Evolutionary conservation across 2,888 invertebrate genomes (phyloP), one percentile per base, ranked within the genome.

Genomic region (Ceriagrion tenellum): DNA sequence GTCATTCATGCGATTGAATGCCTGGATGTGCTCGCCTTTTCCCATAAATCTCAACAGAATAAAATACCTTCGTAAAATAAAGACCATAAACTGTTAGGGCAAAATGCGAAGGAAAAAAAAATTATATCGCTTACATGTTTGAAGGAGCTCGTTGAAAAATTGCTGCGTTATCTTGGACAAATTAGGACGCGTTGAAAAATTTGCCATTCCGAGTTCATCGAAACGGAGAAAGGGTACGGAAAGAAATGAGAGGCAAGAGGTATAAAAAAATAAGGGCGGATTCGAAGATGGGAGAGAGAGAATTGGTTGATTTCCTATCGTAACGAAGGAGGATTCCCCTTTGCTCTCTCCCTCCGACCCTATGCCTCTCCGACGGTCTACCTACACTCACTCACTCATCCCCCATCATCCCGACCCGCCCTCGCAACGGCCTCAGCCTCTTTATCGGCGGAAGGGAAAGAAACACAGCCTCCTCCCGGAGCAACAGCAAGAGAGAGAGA

Each of bases 291-390:
- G 81, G 81, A 47, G 69, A 35, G 63, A 63, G 91, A 35, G 63
- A 91, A 91, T 91, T 91, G 63, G 59, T 91, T 91, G 91, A 91
- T 91, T 91, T 91, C 91, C 91, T 91, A 91, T 91, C 47, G 91
- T 23, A 55, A 89, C 55, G 55, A 89, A 89, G 55, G 89, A 55
- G 55, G 20, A 55, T 47, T 55, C 55, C 55, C 10, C 47, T 26
- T 12, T 88, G n/a, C 47, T 47, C 55, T n/a, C 55, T 26, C 89
- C 23, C 35, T 69, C 16, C 35, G 81, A 35, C n/a, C 55, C n/a
- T 18, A 26, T n/a, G n/a, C n/a, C n/a, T n/a, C n/a, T n/a, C n/a
- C n/a, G n/a, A n/a, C n/a, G n/a, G n/a, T n/a, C n/a, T n/a, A n/a
- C n/a, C n/a, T n/a, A n/a, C n/a, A n/a, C n/a, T n/a, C n/a, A n/a